Conservation (phyloP, 2,113 vertebrate species). For the Bettongia penicillata region DNA sequence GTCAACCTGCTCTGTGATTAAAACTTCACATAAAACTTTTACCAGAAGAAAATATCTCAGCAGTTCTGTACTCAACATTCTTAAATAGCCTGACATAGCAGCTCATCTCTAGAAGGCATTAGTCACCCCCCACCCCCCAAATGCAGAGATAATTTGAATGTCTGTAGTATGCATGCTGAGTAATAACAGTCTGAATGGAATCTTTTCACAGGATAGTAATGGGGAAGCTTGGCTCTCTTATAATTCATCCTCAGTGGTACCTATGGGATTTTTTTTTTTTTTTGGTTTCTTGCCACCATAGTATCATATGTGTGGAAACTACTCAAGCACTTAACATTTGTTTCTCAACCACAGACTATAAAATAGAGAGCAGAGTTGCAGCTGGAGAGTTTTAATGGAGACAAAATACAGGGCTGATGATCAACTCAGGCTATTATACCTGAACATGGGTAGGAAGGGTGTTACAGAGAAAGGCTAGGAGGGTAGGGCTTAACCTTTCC, state of each 20-base stretch:
- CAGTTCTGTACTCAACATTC: conserved; percentile 55
- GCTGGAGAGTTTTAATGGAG: neutral
- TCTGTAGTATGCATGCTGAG: conserved; percentile 40
- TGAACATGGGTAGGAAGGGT: neutral
- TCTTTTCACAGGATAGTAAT: neutral
- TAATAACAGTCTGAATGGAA: conserved; percentile 4
- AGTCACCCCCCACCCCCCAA: conserved; percentile 6
- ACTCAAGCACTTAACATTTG: neutral
- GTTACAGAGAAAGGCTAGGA: neutral
- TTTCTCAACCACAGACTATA: neutral
- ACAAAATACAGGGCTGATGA: neutral
- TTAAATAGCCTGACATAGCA: conserved; percentile 43
- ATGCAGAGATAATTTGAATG: conserved; percentile 47
- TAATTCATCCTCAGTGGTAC: neutral
- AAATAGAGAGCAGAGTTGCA: neutral
- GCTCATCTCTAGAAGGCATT: conserved; percentile 52
- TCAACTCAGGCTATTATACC: neutral
- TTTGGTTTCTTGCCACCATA: neutral
- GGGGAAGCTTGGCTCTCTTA: neutral
- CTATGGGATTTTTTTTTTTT: neutral
- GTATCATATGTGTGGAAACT: conserved; percentile 2
- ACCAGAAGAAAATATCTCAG: conserved; percentile 54
- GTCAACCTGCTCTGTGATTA: neutral
- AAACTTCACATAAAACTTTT: conserved; percentile 29
- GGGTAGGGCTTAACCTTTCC: neutral